Conservation (phyloP, 37 sponge, comb jelly and placozoan genomes). For the Tethya wilhelma region DNA sequence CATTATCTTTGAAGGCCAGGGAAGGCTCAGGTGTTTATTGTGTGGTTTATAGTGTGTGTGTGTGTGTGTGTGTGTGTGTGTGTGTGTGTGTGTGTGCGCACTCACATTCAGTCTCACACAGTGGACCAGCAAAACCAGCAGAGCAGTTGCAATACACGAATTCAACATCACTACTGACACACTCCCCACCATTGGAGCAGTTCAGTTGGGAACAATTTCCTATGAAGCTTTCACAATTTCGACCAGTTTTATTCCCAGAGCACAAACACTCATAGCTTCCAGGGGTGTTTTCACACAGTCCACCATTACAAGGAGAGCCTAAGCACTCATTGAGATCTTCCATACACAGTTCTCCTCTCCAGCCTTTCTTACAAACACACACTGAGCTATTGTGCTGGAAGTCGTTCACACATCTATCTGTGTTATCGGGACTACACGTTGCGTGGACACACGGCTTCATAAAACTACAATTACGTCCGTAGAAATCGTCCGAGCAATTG, state of each 20-base stretch:
- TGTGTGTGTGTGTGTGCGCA: no score
- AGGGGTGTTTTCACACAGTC: constrained; percentile 23
- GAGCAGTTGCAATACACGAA: constrained; percentile 6
- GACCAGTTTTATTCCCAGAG: constrained; percentile 10
- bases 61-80: no score
- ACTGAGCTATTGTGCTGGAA: not conserved
- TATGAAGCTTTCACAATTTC: not conserved
- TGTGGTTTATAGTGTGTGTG: no score
- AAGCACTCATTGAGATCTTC: constrained; percentile 30
- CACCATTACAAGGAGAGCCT: not conserved
- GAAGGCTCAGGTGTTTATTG: no score
- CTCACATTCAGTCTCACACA: constrained; percentile 22
- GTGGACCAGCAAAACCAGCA: constrained; percentile 20
- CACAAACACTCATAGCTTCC: constrained; percentile 29
- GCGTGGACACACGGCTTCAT: no score
- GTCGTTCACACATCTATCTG: no score
- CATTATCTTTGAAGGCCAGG: no score
- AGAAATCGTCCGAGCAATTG: no score
- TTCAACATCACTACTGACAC: not conserved
- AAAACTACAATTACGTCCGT: no score
- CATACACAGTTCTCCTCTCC: constrained; percentile 31
- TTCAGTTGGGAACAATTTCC: not conserved
- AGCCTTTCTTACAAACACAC: constrained; percentile 38
- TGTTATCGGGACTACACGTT: no score
- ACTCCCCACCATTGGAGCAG: not conserved